Evolutionary conservation across 2,113 vertebrate genomes (phyloP).

Genomic region (Scytalopus superciliaris): DNA sequence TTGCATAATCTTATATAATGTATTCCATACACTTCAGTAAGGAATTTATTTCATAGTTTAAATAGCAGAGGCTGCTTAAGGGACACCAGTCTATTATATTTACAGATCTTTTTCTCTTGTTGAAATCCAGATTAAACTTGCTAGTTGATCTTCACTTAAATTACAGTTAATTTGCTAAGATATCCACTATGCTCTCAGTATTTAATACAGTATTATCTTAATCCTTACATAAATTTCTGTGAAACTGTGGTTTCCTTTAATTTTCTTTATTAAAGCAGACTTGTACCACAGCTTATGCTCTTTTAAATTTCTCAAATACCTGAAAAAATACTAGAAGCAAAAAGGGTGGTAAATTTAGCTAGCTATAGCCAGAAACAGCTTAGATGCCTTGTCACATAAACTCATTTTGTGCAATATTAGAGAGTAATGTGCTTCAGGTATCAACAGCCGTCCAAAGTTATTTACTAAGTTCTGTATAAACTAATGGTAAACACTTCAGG

Average conservation of each 20-base stretch:
- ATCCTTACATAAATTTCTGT: not conserved
- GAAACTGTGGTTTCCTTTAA: not conserved
- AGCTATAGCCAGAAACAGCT: not conserved
- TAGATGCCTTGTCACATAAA: not conserved
- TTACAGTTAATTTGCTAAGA: not conserved
- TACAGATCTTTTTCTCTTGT: not conserved
- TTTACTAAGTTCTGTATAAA: not conserved
- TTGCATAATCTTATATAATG: not conserved
- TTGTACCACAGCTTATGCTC: not conserved
- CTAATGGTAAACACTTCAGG: not conserved
- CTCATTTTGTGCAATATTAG: not conserved
- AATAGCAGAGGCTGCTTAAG: not conserved
- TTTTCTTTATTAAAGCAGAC: not conserved
- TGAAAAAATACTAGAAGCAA: not conserved
- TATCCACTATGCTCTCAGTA: not conserved
- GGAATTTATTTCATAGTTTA: not conserved
- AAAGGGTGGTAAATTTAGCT: not conserved
- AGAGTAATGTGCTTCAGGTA: not conserved
- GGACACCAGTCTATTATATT: not conserved
- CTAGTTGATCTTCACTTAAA: not conserved
- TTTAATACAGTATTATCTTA: not conserved
- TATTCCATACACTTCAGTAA: not conserved
- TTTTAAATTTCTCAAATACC: not conserved
- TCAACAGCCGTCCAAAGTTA: not conserved
- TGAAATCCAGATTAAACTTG: not conserved